These are phyloP conservation scores for Actinernus sp. DNA, from an alignment of 92 coral and sea anemone genomes.

Conservation along the genomic window DNA sequence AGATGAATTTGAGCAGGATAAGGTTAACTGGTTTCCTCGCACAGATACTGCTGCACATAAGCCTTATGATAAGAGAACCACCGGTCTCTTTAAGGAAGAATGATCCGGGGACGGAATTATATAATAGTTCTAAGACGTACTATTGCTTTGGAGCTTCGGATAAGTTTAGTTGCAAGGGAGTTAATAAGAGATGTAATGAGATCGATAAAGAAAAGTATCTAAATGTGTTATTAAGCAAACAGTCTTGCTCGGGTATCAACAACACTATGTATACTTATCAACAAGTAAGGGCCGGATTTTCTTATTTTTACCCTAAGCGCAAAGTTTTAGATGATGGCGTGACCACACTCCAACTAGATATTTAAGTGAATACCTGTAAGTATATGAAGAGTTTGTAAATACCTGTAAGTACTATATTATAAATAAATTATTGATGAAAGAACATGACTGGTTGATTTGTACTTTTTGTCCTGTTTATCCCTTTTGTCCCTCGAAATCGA, in stretches of 20 bases:
- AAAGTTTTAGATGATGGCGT: slow-evolving; percentile 26
- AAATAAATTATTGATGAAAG: too few species aligned
- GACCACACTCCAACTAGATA: slow-evolving; percentile 21
- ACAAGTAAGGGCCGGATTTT: slow-evolving; percentile 14
- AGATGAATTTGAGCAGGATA: background rate
- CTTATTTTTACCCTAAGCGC: slow-evolving; percentile 33
- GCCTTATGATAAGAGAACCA: background rate
- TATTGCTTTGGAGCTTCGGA: slow-evolving; percentile 28
- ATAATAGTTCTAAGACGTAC: background rate
- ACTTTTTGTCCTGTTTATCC: too few species aligned
- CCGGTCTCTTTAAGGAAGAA: too few species aligned
- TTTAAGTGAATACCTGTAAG: slow-evolving; percentile 10
- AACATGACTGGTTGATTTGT: too few species aligned
- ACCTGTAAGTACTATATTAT: too few species aligned
- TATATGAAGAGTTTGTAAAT: too few species aligned
- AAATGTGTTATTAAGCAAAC: slow-evolving; percentile 23
- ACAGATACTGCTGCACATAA: slow-evolving; percentile 1
- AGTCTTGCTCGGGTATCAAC: slow-evolving; percentile 5
- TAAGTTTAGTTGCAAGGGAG: slow-evolving; percentile 47
- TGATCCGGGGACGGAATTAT: too few species aligned
- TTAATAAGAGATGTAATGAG: slow-evolving; percentile 21
- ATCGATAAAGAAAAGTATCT: slow-evolving; percentile 49
- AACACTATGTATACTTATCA: slow-evolving; percentile 18
- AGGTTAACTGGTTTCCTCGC: background rate
- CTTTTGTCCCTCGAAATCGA: too few species aligned